phyloP scores from a whole-genome alignment of 2,797 vertebrate genomes.

The Peromyscus melanophrys region DNA sequence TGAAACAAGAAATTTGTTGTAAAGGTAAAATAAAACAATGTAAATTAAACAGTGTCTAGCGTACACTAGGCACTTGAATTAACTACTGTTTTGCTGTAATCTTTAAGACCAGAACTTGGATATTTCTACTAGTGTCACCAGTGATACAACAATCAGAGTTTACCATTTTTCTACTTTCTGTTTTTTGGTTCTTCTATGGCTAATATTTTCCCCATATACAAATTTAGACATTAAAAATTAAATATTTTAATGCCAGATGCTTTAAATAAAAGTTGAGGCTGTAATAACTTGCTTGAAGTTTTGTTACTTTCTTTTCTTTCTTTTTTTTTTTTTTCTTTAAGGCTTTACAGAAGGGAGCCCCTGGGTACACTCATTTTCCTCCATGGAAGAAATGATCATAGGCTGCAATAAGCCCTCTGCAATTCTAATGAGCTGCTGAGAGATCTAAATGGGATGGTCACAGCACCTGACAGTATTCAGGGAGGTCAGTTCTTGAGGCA shows the following conservation, averaged over 20 bases:
- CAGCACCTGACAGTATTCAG: background rate
- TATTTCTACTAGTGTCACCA: background rate
- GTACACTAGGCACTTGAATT: background rate
- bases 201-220: background rate
- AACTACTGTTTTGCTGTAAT: constrained; percentile 6
- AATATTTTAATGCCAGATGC: background rate
- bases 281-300: constrained; percentile 6
- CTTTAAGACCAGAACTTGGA: background rate
- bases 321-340: background rate
- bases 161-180: background rate
- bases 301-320: background rate
- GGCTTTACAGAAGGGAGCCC: background rate
- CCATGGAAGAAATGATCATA: background rate
- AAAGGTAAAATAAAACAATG: background rate
- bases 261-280: constrained; percentile 51
- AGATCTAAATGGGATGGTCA: background rate
- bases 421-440: background rate
- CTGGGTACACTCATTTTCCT: background rate
- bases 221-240: background rate
- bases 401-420: background rate
- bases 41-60: background rate
- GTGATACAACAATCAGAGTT: background rate
- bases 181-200: background rate
- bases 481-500: background rate
- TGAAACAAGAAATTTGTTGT: constrained; percentile 17